A percentile compares a stretch with the other conserved stretches of the same genome.
These are phyloP conservation scores for Drosophila nigricruria DNA, from an alignment of 2,888 invertebrate genomes.

Conservation along the genomic window DNA sequence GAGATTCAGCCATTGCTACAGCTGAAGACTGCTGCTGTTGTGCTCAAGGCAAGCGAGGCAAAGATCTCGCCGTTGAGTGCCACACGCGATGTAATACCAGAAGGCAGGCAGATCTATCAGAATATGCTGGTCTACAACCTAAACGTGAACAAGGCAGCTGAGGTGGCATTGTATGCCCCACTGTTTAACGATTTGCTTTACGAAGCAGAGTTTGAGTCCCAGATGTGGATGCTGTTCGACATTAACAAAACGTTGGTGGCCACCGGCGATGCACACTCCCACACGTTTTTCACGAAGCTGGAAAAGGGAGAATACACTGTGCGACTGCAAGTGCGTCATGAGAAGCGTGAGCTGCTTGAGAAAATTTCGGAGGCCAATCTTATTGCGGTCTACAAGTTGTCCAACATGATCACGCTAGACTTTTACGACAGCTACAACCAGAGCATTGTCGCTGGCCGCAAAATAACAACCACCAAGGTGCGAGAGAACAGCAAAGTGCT, in stretches of 20 bases:
- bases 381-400: slow-evolving; percentile 91
- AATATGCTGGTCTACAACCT: slow-evolving; percentile 95
- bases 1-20: slow-evolving; percentile 91
- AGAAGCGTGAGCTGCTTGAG: slow-evolving; percentile 93
- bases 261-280: slow-evolving; percentile 95
- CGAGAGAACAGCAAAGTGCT: slow-evolving; percentile 87
- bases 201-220: slow-evolving; percentile 97
- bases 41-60: slow-evolving; percentile 92
- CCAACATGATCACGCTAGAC: slow-evolving; percentile 90
- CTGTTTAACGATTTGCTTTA: slow-evolving; percentile 95
- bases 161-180: slow-evolving; percentile 92
- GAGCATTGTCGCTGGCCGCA: slow-evolving; percentile 89
- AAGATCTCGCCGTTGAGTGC: slow-evolving; percentile 92
- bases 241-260: slow-evolving; percentile 93
- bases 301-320: slow-evolving; percentile 98
- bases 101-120: slow-evolving; percentile 95
- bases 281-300: slow-evolving; percentile 91
- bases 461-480: slow-evolving; percentile 86
- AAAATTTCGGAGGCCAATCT: slow-evolving; percentile 92
- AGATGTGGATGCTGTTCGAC: slow-evolving; percentile 98
- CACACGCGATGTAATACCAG: slow-evolving; percentile 93
- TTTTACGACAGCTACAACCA: slow-evolving; percentile 87
- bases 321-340: slow-evolving; percentile 95
- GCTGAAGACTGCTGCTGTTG: slow-evolving; percentile 91
- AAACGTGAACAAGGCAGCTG: slow-evolving; percentile 92